These are phyloP conservation scores for Neoseiulus cucumeris DNA, from an alignment of 1,140 invertebrate genomes.

Conservation along the genomic window DNA sequence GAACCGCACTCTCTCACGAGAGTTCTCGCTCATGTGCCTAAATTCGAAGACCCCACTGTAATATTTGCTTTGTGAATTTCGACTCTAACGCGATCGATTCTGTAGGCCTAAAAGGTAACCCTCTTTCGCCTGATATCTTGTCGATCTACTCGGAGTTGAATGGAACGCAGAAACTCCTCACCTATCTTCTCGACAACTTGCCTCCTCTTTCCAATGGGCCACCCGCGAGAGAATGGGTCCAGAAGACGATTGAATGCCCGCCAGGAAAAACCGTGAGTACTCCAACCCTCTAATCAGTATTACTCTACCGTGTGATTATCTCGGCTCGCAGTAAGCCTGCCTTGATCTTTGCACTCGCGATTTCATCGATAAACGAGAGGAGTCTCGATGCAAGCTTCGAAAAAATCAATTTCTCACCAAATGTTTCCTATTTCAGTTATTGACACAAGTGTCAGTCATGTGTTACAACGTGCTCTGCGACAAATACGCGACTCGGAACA, in stretches of 20 bases:
- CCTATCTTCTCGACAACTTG: constrained; percentile 80
- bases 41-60: too few relatives aligned
- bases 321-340: too few relatives aligned
- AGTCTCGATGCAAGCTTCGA: neutral
- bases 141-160: constrained; percentile 74
- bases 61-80: too few relatives aligned
- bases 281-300: too few relatives aligned
- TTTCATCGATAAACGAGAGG: too few relatives aligned
- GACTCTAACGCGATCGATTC: too few relatives aligned
- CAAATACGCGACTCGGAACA: constrained; percentile 76
- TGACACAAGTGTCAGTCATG: constrained; percentile 62
- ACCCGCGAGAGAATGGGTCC: neutral
- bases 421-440: neutral
- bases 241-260: neutral
- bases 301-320: too few relatives aligned
- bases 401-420: neutral
- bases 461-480: constrained; percentile 99
- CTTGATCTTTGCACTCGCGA: too few relatives aligned
- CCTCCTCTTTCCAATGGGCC: constrained; percentile 31
- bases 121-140: constrained; percentile 73
- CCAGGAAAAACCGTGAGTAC: neutral
- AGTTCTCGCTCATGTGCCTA: too few relatives aligned
- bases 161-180: constrained; percentile 76
- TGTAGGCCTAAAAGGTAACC: constrained; percentile 76
- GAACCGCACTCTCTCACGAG: too few relatives aligned